Percentiles rank a stretch among this genome's conserved stretches.
Evolutionary conservation across 2,797 vertebrate genomes (phyloP).

Genomic region (Sebastes trivittatus): DNA sequence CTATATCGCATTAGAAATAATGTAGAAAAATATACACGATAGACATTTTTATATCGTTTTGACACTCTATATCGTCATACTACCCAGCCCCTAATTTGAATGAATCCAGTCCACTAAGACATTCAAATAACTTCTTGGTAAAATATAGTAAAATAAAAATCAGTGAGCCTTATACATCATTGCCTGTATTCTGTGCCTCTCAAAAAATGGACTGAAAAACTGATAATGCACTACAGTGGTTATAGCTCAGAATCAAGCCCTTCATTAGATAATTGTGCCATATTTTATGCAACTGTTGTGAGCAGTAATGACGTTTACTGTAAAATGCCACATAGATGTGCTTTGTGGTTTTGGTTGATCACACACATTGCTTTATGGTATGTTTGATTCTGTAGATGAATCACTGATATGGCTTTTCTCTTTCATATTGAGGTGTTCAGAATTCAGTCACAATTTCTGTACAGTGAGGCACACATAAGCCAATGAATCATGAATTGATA

Average conservation of each 20-base stretch:
- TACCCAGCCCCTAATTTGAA: not conserved
- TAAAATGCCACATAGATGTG: not conserved
- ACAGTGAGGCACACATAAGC: not conserved
- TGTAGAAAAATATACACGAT: too few species aligned
- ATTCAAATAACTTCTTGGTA: not conserved
- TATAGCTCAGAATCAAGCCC: not conserved
- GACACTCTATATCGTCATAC: too few species aligned
- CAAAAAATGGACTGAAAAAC: not conserved
- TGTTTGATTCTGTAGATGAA: not conserved
- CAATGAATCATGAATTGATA: conserved; percentile 21
- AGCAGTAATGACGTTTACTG: not conserved
- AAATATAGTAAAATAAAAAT: not conserved
- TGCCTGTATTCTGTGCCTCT: not conserved
- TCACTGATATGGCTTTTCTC: not conserved
- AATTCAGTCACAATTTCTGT: not conserved
- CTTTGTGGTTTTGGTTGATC: not conserved
- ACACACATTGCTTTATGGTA: not conserved
- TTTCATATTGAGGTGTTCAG: not conserved
- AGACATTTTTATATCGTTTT: too few species aligned
- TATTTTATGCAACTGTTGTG: not conserved
- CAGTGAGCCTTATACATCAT: not conserved
- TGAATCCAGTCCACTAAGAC: not conserved
- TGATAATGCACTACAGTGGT: not conserved
- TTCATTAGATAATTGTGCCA: not conserved
- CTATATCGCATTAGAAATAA: too few species aligned